phyloP scores from a whole-genome alignment of 2,797 vertebrate species.

The Kryptopterus vitreolus region DNA sequence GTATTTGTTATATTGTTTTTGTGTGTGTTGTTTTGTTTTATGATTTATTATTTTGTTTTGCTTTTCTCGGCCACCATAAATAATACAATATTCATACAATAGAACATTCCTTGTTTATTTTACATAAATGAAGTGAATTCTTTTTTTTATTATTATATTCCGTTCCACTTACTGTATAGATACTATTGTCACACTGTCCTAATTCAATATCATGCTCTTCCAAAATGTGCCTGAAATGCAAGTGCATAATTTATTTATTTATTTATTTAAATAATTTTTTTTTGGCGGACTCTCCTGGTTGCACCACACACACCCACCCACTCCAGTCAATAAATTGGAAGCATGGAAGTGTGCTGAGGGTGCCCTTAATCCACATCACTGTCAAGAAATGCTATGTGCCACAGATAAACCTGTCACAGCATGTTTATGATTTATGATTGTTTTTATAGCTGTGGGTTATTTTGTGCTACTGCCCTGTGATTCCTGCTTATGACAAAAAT shows the following conservation, averaged over 20 bases:
- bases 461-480: constrained; percentile 21
- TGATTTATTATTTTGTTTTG: too few species aligned
- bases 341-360: constrained; percentile 26
- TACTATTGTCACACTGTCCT: neutral
- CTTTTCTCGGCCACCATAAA: too few species aligned
- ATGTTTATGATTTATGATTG: constrained; percentile 37
- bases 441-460: constrained; percentile 43
- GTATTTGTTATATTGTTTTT: too few species aligned
- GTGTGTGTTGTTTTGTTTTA: too few species aligned
- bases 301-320: neutral
- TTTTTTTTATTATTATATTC: too few species aligned
- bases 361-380: constrained; percentile 20
- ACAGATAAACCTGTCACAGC: constrained; percentile 28
- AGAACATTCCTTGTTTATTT: too few species aligned
- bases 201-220: neutral
- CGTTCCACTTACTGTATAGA: too few species aligned
- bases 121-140: too few species aligned
- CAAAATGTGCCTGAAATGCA: neutral
- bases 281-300: constrained; percentile 8
- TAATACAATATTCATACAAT: too few species aligned
- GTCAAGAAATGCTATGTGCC: constrained; percentile 17
- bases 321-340: constrained; percentile 28
- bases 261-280: too few species aligned
- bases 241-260: neutral
- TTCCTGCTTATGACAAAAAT: constrained; percentile 38